Conservation (phyloP, 1,140 invertebrate species). For the Maconellicoccus hirsutus region DNA sequence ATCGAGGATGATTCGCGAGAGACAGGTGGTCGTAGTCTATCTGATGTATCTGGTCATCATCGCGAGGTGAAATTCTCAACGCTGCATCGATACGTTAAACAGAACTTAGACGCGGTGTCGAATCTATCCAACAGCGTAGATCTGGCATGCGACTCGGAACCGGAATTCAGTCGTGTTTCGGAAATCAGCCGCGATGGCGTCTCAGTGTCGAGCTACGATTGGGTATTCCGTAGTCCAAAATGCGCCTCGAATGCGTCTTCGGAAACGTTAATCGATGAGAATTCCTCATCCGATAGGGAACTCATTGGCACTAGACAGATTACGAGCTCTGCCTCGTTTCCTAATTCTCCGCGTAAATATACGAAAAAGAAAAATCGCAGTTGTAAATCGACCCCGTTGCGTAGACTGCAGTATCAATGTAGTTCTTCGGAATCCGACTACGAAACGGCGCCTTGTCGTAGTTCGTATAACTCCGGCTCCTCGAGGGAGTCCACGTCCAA, state of each 20-base stretch:
- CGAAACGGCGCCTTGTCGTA: constrained; percentile 13
- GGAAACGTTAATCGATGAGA: constrained; percentile 6
- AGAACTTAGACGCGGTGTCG: background rate
- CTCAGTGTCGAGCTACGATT: constrained; percentile 7
- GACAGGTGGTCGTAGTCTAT: background rate
- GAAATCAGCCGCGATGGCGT: background rate
- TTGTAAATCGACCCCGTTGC: constrained; percentile 12
- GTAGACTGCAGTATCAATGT: constrained; percentile 20
- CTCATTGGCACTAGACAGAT: background rate
- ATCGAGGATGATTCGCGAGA: background rate
- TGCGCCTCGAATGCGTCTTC: background rate
- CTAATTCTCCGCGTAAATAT: background rate
- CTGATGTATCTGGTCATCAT: background rate
- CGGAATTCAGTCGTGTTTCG: background rate
- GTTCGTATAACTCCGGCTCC: background rate
- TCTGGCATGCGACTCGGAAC: background rate
- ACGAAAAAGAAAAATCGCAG: constrained; percentile 15
- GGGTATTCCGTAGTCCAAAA: background rate
- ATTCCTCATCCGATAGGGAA: background rate
- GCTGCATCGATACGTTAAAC: background rate
- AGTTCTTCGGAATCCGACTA: constrained; percentile 28
- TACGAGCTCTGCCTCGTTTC: background rate
- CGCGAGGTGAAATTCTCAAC: background rate
- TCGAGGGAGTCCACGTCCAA: background rate
- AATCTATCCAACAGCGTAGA: background rate